Percentiles rank a stretch among this genome's conserved stretches.
Evolutionary conservation across 1,140 invertebrate species (phyloP).

Genomic region (Drosophila murphyi): DNA sequence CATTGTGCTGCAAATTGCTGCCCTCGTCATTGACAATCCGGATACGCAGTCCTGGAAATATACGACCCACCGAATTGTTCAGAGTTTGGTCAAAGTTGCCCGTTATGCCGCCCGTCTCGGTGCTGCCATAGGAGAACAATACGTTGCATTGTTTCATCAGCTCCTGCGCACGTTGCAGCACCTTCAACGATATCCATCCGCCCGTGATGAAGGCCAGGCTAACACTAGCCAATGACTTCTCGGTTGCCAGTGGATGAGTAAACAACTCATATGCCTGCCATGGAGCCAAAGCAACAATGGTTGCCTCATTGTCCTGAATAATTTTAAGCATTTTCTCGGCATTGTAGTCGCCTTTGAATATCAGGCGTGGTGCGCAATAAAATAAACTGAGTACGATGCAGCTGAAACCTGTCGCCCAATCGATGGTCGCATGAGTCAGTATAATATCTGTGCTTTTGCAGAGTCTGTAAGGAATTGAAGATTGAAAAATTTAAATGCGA

Average conservation of each 20-base stretch:
- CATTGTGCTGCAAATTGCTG: conserved; percentile 32
- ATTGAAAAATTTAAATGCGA: too few relatives aligned
- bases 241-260: conserved; percentile 38
- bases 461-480: conserved; percentile 19
- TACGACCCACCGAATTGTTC: conserved; percentile 48
- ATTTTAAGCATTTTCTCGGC: conserved; percentile 18
- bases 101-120: conserved; percentile 52
- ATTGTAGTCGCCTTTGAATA: conserved; percentile 41
- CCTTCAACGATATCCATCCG: conserved; percentile 35
- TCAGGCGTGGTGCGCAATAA: conserved; percentile 39
- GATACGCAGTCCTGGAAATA: conserved; percentile 42
- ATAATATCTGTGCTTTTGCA: conserved; percentile 45
- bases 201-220: conserved; percentile 40
- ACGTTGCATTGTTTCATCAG: conserved; percentile 30
- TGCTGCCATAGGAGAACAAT: conserved; percentile 60
- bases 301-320: conserved; percentile 46
- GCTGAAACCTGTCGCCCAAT: conserved; percentile 60
- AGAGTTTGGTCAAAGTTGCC: conserved; percentile 36
- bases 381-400: conserved; percentile 39
- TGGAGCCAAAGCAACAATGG: conserved; percentile 41
- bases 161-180: conserved; percentile 42
- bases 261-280: conserved; percentile 67
- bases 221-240: conserved; percentile 32
- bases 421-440: conserved; percentile 53
- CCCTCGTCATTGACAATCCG: conserved; percentile 80